phyloP scores from a whole-genome alignment of 2,113 vertebrate species.

The Malurus elegans region DNA sequence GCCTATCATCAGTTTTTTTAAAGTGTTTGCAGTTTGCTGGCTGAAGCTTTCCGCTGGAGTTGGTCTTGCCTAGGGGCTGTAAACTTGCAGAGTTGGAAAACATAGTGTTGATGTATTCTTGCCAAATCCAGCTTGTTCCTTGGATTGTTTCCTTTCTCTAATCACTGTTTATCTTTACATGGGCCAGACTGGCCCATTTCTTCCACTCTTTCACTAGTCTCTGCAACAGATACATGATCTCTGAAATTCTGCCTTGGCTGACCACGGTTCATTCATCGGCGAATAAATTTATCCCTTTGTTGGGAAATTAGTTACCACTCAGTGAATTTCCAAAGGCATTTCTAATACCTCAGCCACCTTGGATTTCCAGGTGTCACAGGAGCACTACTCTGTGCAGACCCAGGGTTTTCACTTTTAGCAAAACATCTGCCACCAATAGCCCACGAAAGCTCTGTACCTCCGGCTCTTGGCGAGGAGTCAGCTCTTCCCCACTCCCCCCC shows the following conservation, averaged over 20 bases:
- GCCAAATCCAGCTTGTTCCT: conserved; percentile 66
- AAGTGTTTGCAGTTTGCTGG: conserved; percentile 37
- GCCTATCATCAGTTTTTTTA: conserved; percentile 40
- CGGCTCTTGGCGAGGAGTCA: background rate
- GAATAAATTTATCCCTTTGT: conserved; percentile 12
- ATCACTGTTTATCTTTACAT: conserved; percentile 65
- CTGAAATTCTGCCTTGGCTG: conserved; percentile 44
- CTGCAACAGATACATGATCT: conserved; percentile 29
- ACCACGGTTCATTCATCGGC: background rate
- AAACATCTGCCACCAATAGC: background rate
- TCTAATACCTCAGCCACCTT: background rate
- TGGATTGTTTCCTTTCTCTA: conserved; percentile 64
- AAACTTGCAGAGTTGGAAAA: conserved; percentile 64
- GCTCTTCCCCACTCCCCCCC: background rate
- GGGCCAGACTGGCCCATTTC: conserved; percentile 61
- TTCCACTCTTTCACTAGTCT: conserved; percentile 42
- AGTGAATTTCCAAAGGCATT: background rate
- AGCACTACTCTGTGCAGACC: fast-evolving
- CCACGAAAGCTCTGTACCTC: background rate
- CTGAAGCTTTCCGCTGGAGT: conserved; percentile 41
- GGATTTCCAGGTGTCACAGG: background rate
- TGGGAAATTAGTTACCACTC: background rate
- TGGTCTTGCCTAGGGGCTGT: conserved; percentile 59
- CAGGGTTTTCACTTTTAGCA: background rate
- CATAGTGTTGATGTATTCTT: conserved; percentile 14